Evolutionary conservation across 2,888 invertebrate genomes (phyloP).

Genomic region (Carterocephalus palaemon): DNA sequence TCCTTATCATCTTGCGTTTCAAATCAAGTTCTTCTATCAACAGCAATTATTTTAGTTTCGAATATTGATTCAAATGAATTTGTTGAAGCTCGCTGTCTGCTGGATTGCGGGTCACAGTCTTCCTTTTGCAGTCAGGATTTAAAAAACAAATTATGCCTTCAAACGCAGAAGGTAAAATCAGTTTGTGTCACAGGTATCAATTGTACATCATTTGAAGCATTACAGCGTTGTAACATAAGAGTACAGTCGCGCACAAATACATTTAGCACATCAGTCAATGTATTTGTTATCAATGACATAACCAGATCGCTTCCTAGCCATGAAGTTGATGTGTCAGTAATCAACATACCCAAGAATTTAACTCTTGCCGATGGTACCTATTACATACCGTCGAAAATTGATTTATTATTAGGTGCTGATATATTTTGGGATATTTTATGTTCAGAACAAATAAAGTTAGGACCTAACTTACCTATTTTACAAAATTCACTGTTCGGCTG

Average conservation of each 20-base stretch:
- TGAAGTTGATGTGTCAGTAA: background rate
- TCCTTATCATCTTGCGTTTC: background rate
- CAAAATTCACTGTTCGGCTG: conserved; percentile 10
- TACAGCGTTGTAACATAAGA: conserved; percentile 12
- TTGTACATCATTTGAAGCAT: conserved; percentile 9
- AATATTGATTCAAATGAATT: conserved; percentile 9
- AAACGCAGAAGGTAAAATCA: background rate
- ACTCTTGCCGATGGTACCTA: conserved; percentile 5
- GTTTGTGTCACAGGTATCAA: conserved; percentile 18
- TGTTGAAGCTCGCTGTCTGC: conserved; percentile 16
- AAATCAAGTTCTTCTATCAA: conserved; percentile 14
- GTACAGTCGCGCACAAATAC: background rate
- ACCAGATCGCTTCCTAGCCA: conserved; percentile 2
- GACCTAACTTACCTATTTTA: conserved; percentile 21
- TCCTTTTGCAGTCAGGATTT: conserved; percentile 14
- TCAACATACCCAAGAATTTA: conserved; percentile 10
- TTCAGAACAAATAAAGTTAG: conserved; percentile 22
- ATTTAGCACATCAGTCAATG: conserved; percentile 12
- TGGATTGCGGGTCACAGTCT: conserved; percentile 22
- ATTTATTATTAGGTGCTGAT: conserved; percentile 10
- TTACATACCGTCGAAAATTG: conserved; percentile 3
- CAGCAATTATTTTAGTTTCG: conserved; percentile 15
- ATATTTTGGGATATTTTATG: conserved; percentile 16
- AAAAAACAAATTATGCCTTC: conserved; percentile 5
- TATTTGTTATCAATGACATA: conserved; percentile 9